phyloP scores from a whole-genome alignment of 2,797 vertebrate genomes.

The Sibirionetta formosa region DNA sequence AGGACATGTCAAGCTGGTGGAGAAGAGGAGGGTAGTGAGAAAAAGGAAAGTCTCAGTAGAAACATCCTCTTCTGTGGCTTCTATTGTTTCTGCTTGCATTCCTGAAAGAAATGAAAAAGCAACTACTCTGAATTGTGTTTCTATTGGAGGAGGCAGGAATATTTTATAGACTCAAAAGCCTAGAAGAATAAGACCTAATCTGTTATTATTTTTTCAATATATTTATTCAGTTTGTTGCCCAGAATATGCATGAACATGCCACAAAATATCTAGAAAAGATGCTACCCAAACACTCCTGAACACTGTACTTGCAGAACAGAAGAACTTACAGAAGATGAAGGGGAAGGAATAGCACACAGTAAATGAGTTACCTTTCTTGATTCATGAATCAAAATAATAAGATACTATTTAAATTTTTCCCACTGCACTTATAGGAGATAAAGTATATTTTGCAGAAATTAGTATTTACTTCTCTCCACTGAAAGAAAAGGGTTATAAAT shows the following conservation, averaged over 20 bases:
- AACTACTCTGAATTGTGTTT: neutral
- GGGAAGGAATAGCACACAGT: neutral
- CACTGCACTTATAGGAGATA: neutral
- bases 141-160: accelerated
- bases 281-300: neutral
- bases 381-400: neutral
- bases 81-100: neutral
- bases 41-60: neutral
- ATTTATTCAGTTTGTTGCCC: neutral
- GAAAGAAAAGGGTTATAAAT: neutral
- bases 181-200: neutral
- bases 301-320: neutral
- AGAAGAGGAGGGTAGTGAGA: too few relatives aligned
- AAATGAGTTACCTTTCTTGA: neutral
- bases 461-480: neutral
- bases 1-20: neutral
- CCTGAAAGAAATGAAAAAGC: neutral
- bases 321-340: neutral
- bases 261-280: neutral
- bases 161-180: neutral
- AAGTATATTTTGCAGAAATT: neutral
- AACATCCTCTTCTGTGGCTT: neutral
- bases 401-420: accelerated
- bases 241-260: neutral
- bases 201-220: neutral